Evolutionary conservation across 1,140 invertebrate genomes (phyloP), one percentile per base, ranked within the genome.

Genomic region (Scaptodrosophila lebanonensis): DNA sequence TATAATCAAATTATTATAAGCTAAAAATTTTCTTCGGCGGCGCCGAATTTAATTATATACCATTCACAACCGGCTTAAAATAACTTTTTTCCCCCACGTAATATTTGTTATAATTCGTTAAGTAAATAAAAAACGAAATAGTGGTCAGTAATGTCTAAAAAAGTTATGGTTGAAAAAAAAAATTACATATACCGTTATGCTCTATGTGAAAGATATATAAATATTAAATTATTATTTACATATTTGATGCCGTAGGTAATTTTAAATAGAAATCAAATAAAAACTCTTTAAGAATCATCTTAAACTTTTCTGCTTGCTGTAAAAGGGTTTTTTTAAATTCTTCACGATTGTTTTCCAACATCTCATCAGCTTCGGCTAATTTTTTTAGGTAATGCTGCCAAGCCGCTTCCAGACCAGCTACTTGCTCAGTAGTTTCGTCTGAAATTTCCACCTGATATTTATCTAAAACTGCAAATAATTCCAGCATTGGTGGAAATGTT

Each of bases 321-420:
- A 76, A 29, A 5, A 82, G 32, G 11, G 45, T 48, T 30, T 61
- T 63, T 33, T 82, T 76, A 40, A 82, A 76, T 36, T 76, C 67
- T 35, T 75, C 75, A 0, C 65, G 62, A 11, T 66, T 72, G 27
- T 71, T 76, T 13, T 75, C 70, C 0, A 76, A 32, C 64, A 76
- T 71, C 18, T 75, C 75, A 16, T 68, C 65, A 6, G 71, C 67
- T 11, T 76, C 64, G 2, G 20, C 44, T 17, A 82, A 51, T 25
- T 64, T 82, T 33, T 67, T 72, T 3, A 82, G 17, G 59, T 82
- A 82, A 0, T 64, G 56, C 20, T 64, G 44, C 75, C 75, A 82
- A 2, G 57, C 56, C 1, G n/a, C 5, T 0, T 64, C 40, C 2
- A 76, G 42, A 3, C 58, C 60, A 16, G 32, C 30, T 7, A 75